Evolutionary conservation across 2,113 vertebrate species (phyloP).

Genomic region (Ifrita kowaldi): DNA sequence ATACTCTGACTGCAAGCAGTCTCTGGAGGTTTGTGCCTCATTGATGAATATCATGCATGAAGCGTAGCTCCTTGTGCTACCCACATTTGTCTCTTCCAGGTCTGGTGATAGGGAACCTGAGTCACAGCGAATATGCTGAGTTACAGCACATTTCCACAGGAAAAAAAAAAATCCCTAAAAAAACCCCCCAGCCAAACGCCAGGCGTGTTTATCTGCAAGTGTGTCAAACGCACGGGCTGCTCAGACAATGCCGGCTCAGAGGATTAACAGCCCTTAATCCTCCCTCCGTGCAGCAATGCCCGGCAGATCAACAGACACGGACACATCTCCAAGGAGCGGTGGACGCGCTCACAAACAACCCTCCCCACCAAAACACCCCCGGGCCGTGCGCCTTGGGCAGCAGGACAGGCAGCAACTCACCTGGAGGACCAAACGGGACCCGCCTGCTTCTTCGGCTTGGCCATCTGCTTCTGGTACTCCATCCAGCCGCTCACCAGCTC

Average conservation of each 20-base stretch:
- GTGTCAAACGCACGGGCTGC: not conserved
- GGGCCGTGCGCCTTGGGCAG: not conserved
- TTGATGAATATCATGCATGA: slow-evolving; percentile 1
- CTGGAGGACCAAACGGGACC: slow-evolving; percentile 75
- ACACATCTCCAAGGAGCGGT: fast-evolving
- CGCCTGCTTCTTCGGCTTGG: slow-evolving; percentile 75
- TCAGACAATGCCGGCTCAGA: not conserved
- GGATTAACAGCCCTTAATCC: not conserved
- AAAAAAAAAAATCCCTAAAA: fast-evolving
- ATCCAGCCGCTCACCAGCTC: slow-evolving; percentile 88
- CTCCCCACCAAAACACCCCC: not conserved
- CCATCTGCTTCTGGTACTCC: slow-evolving; percentile 80
- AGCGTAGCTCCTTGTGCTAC: not conserved
- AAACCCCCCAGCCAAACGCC: fast-evolving
- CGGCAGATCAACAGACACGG: not conserved
- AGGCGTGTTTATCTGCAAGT: not conserved
- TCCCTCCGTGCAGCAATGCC: not conserved
- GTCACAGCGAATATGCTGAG: not conserved
- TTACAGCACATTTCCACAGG: not conserved
- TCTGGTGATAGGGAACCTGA: not conserved
- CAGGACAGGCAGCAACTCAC: slow-evolving; percentile 41
- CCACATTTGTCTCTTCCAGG: not conserved
- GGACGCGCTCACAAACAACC: not conserved
- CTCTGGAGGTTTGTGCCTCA: slow-evolving; percentile 25
- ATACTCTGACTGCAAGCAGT: not conserved